Percentiles rank a stretch among this genome's conserved stretches.
Conservation (phyloP, 2,888 invertebrate species). For the Cheilosia soror region DNA sequence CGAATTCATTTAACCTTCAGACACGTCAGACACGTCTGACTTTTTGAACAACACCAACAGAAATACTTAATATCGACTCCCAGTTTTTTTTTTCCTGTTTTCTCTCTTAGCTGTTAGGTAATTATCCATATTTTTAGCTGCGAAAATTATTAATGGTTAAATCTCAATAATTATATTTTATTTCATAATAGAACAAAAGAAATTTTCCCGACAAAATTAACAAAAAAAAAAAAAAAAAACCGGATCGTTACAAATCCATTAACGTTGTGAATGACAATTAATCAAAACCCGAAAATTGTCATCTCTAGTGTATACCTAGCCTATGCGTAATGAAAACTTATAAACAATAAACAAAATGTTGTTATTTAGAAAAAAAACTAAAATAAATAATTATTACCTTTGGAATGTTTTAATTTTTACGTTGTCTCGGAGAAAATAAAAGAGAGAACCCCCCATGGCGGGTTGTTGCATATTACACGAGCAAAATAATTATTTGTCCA, state of each 20-base stretch:
- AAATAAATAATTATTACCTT: too few species aligned
- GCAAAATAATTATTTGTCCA: slow-evolving; percentile 24
- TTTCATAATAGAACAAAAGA: slow-evolving; percentile 2
- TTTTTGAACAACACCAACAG: not conserved
- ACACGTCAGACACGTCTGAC: slow-evolving; percentile 4
- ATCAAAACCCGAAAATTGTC: not conserved
- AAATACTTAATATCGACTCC: slow-evolving; percentile 6
- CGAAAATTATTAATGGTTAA: slow-evolving; percentile 28
- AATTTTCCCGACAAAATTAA: slow-evolving; percentile 2
- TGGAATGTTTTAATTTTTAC: not conserved
- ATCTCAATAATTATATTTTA: slow-evolving; percentile 14
- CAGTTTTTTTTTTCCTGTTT: not conserved
- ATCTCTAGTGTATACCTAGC: too few species aligned
- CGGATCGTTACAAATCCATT: not conserved
- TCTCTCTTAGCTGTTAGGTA: slow-evolving; percentile 4
- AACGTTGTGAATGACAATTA: not conserved
- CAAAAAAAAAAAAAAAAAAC: not conserved
- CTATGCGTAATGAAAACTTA: too few species aligned
- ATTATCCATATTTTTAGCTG: not conserved
- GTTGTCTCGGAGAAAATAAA: not conserved
- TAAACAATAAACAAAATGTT: too few species aligned
- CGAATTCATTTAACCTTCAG: slow-evolving; percentile 12
- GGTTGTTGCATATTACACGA: slow-evolving; percentile 25
- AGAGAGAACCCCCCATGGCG: slow-evolving; percentile 8
- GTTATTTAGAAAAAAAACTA: too few species aligned